Base-by-base conservation (phyloP, 2,888 invertebrate genomes). In the Folsomia candida region DNA sequence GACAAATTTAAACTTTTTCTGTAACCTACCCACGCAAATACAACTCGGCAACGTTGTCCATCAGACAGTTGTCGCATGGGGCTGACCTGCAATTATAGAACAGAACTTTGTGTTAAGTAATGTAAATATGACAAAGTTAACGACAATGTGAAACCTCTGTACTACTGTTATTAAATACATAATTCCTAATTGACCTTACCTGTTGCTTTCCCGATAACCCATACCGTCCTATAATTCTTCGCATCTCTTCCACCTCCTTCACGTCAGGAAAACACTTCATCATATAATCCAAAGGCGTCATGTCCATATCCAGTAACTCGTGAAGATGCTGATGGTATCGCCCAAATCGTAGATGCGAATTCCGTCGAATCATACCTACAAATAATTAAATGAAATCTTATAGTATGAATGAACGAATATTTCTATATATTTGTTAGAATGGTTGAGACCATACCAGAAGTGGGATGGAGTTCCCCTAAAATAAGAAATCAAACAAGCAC, bases 1-100 rank as follows among this genome's bases (percentile, higher is more conserved):
- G 51, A 47, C 11, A 14, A 47, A 47, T 9, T 47, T 9, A 47
- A 14, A 14, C 9, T 47, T 9, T 47, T 47, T 14, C 51, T n/a
- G n/a, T n/a, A n/a, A n/a, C n/a, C n/a, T n/a, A n/a, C n/a, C 93
- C 95, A 99, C 20, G 98, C 98, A 85, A 99, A 99, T 72, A 97
- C 97, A 0, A 99, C 97, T 77, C 99, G 90, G 84, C 99, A 99
- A 47, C 97, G 87, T 85, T 99, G 99, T 2, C 99, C 99, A 84
- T 99, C 99, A 0, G 96, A 97, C 72, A 99, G 84, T 83, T 96
- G 95, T 47, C 93, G 88, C 85, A 97, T 96, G 0, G 96, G 95
- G 82, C 94, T 95, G 67, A 94, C 89, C 92, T 93, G n/a, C n/a
- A n/a, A n/a, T n/a, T n/a, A n/a, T n/a, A n/a, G n/a, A n/a, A n/a